Evolutionary conservation across 2,888 invertebrate species (phyloP).

Genomic region (Sturmia bella): DNA sequence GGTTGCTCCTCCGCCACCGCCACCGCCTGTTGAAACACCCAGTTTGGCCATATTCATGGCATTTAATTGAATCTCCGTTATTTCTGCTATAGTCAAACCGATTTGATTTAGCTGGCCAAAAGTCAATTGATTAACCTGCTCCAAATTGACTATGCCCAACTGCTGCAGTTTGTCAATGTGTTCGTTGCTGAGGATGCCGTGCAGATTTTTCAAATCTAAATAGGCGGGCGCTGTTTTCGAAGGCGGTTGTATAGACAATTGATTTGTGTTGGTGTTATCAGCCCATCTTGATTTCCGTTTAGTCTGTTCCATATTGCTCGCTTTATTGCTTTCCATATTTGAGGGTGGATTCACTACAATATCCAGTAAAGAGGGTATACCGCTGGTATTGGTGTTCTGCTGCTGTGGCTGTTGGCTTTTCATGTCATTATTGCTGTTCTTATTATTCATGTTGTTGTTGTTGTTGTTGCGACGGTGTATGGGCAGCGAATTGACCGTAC

Average conservation of each 20-base stretch:
- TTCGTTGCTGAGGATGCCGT: slow-evolving; percentile 83
- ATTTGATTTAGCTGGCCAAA: slow-evolving; percentile 85
- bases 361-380: slow-evolving; percentile 80
- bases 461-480: slow-evolving; percentile 54
- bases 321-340: slow-evolving; percentile 51
- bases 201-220: slow-evolving; percentile 84
- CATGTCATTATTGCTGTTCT: slow-evolving; percentile 55
- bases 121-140: slow-evolving; percentile 85
- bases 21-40: slow-evolving; percentile 52
- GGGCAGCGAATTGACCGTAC: slow-evolving; percentile 64
- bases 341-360: slow-evolving; percentile 80
- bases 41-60: slow-evolving; percentile 84
- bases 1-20: slow-evolving; percentile 7
- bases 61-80: slow-evolving; percentile 85
- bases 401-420: slow-evolving; percentile 63
- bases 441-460: slow-evolving; percentile 68
- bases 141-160: slow-evolving; percentile 85
- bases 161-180: slow-evolving; percentile 85
- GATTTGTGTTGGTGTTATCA: slow-evolving; percentile 71
- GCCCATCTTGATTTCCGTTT: slow-evolving; percentile 81
- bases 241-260: slow-evolving; percentile 66
- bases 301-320: slow-evolving; percentile 65
- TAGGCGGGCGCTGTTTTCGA: slow-evolving; percentile 78
- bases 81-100: slow-evolving; percentile 84
- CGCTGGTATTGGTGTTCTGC: slow-evolving; percentile 58